These are phyloP conservation scores for Sprattus sprattus DNA, from an alignment of 2,113 vertebrate genomes.

Conservation along the genomic window DNA sequence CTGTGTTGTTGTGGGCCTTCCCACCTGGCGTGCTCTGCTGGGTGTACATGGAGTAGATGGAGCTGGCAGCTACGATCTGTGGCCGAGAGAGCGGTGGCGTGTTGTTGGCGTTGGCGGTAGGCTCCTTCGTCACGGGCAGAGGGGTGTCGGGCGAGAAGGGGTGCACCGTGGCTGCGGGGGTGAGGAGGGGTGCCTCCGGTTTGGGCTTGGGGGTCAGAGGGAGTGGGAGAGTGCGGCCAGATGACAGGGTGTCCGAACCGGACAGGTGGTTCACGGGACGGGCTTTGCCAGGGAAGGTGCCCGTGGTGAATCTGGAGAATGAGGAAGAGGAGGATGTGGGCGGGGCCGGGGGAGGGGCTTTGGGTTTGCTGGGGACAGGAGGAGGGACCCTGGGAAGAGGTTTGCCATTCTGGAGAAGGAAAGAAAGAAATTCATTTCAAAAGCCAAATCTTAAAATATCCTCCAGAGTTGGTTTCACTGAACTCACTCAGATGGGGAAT, in stretches of 20 bases:
- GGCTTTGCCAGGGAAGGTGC: conserved; percentile 74
- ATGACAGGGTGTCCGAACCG: conserved; percentile 31
- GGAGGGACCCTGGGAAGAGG: conserved; percentile 75
- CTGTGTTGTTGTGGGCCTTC: conserved; percentile 78
- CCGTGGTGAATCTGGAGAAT: conserved; percentile 57
- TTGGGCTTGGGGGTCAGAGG: conserved; percentile 78
- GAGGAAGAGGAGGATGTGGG: conserved; percentile 69
- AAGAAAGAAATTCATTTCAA: background rate
- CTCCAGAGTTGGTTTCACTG: too few relatives aligned
- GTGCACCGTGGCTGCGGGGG: conserved; percentile 84
- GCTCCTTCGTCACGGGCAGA: conserved; percentile 67
- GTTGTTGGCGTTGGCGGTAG: background rate
- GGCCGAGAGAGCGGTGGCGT: conserved; percentile 78
- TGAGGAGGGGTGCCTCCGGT: conserved; percentile 50
- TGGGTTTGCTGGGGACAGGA: conserved; percentile 86
- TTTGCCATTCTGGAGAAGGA: conserved; percentile 70
- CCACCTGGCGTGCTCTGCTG: conserved; percentile 80
- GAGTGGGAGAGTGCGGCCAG: conserved; percentile 69
- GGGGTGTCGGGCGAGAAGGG: conserved; percentile 83
- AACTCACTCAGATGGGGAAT: too few relatives aligned
- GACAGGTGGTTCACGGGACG: conserved; percentile 47
- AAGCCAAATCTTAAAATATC: too few relatives aligned
- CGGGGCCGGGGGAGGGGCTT: conserved; percentile 64
- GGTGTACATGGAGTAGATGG: conserved; percentile 95
- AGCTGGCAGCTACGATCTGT: conserved; percentile 85